These are phyloP conservation scores for Zelostemma sp. DNA, from an alignment of 1,140 invertebrate species.

Conservation along the genomic window DNA sequence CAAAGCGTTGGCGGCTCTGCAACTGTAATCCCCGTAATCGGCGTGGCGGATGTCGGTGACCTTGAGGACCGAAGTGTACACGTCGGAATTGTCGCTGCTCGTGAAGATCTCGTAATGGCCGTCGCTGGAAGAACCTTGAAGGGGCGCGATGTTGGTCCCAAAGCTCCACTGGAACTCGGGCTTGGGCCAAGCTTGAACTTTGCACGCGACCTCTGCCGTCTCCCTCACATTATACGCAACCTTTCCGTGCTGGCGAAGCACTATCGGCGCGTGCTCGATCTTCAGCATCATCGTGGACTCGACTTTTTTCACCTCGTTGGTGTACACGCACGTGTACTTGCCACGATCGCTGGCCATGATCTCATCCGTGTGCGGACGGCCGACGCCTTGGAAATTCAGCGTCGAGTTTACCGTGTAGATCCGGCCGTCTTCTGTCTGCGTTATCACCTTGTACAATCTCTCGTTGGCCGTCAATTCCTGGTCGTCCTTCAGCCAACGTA, in stretches of 20 bases:
- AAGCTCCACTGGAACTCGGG: slow-evolving; percentile 94
- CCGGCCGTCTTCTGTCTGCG: slow-evolving; percentile 80
- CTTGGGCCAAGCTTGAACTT: slow-evolving; percentile 91
- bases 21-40: slow-evolving; percentile 93
- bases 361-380: slow-evolving; percentile 80
- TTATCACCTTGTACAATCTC: slow-evolving; percentile 84
- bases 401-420: slow-evolving; percentile 88
- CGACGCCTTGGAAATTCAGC: slow-evolving; percentile 82
- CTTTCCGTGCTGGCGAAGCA: slow-evolving; percentile 87
- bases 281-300: slow-evolving; percentile 90
- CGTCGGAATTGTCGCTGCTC: slow-evolving; percentile 84
- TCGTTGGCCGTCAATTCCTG: slow-evolving; percentile 80
- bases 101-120: slow-evolving; percentile 88
- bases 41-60: slow-evolving; percentile 82
- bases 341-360: slow-evolving; percentile 87
- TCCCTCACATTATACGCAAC: slow-evolving; percentile 89
- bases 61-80: slow-evolving; percentile 84
- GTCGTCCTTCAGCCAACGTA: slow-evolving; percentile 90
- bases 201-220: slow-evolving; percentile 86
- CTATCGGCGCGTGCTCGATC: slow-evolving; percentile 91
- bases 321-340: slow-evolving; percentile 88
- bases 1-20: slow-evolving; percentile 83
- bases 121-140: slow-evolving; percentile 81
- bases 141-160: slow-evolving; percentile 77
- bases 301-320: slow-evolving; percentile 88